A percentile compares a stretch with the other conserved stretches of the same genome.
phyloP scores from a whole-genome alignment of 1,140 invertebrate genomes.

The Ips typographus region DNA sequence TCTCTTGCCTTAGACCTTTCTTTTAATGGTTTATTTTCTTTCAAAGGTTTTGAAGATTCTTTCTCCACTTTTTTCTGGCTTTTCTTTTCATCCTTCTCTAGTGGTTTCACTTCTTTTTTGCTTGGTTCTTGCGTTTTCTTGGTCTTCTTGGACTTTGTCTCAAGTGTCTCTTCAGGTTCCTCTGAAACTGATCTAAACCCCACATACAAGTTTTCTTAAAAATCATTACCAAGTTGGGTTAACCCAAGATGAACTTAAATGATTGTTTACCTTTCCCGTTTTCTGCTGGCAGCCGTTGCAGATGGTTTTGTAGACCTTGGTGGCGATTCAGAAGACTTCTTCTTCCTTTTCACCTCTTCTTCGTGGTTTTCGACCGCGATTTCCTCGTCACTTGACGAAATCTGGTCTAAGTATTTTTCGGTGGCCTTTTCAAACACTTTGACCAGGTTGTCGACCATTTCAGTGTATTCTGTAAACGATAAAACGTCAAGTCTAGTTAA shows the following conservation, averaged over 20 bases:
- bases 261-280: slow-evolving; percentile 26
- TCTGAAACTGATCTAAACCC: slow-evolving; percentile 36
- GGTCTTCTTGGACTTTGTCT: slow-evolving; percentile 19
- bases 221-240: no score
- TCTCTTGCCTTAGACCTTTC: no score
- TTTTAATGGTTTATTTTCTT: no score
- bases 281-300: slow-evolving; percentile 43
- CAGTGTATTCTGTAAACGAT: slow-evolving; percentile 74
- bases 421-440: slow-evolving; percentile 76
- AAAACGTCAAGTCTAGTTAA: slow-evolving; percentile 23
- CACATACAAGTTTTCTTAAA: no score
- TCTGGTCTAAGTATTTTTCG: slow-evolving; percentile 76
- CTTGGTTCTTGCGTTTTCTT: slow-evolving; percentile 25
- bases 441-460: slow-evolving; percentile 82
- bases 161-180: slow-evolving; percentile 32
- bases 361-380: slow-evolving; percentile 63
- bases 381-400: slow-evolving; percentile 77
- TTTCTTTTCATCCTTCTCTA: slow-evolving; percentile 35
- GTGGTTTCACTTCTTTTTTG: slow-evolving; percentile 23
- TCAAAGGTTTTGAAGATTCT: slow-evolving; percentile 10
- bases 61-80: slow-evolving; percentile 27
- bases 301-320: slow-evolving; percentile 38
- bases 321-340: slow-evolving; percentile 22
- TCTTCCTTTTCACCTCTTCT: slow-evolving; percentile 30
- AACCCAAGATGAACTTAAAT: neutral